Evolutionary conservation across 2,888 invertebrate genomes (phyloP).

Genomic region (Carterocephalus palaemon): DNA sequence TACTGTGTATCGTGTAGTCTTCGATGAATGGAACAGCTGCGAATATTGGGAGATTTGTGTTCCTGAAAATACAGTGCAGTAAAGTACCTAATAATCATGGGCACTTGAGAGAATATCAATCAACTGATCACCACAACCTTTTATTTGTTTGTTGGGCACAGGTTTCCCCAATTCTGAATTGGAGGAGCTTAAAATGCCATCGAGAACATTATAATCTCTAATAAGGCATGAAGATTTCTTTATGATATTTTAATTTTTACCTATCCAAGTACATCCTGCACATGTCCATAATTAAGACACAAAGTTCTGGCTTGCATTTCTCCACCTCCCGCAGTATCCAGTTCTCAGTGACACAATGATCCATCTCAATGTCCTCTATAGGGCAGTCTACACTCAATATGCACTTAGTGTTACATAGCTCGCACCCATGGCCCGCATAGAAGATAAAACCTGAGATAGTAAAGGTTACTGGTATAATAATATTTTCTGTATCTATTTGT

Average conservation of each 20-base stretch:
- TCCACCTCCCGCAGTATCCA: constrained; percentile 62
- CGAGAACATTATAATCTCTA: no score
- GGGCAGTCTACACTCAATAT: constrained; percentile 73
- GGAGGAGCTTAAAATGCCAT: no score
- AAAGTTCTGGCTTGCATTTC: constrained; percentile 63
- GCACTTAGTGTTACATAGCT: constrained; percentile 69
- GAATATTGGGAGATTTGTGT: constrained; percentile 51
- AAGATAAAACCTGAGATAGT: constrained; percentile 68
- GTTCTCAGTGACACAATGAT: constrained; percentile 70
- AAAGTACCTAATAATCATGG: no score
- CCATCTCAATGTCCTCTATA: constrained; percentile 49
- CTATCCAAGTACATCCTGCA: constrained; percentile 71
- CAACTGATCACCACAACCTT: no score
- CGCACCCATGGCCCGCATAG: constrained; percentile 79
- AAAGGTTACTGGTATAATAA: not conserved
- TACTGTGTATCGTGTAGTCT: constrained; percentile 58
- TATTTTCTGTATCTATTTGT: not conserved
- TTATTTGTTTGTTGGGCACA: no score
- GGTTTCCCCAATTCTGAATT: no score
- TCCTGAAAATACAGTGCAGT: constrained; percentile 47
- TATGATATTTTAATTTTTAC: no score
- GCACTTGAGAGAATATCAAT: no score
- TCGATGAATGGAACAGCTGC: constrained; percentile 48
- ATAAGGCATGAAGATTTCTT: no score
- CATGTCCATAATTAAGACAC: constrained; percentile 77